These are phyloP conservation scores for Hephaestus fuliginosus DNA, from an alignment of 2,797 vertebrate species.

Conservation along the genomic window DNA sequence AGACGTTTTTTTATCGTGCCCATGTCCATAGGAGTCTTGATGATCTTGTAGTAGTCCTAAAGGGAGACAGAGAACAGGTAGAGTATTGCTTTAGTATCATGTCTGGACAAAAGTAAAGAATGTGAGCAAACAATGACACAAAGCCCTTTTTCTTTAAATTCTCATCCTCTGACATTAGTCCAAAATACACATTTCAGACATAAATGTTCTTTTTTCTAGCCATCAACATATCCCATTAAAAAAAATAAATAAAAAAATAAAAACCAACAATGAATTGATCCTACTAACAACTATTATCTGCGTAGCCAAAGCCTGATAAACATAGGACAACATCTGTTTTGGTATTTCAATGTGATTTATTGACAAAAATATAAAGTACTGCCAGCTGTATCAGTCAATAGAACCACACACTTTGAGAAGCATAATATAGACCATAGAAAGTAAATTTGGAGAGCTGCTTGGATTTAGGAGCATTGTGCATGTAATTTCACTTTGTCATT, in stretches of 20 bases:
- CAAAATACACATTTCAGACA: background rate
- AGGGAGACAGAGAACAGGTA: background rate
- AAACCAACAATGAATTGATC: background rate
- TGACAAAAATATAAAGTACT: background rate
- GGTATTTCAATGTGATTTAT: no score
- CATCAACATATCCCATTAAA: background rate
- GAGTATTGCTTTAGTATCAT: background rate
- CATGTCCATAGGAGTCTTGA: constrained; percentile 96
- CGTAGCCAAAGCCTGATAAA: no score
- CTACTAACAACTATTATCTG: background rate
- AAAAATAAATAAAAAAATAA: background rate
- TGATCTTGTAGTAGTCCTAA: constrained; percentile 96
- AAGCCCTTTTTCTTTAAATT: background rate
- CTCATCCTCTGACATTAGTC: background rate
- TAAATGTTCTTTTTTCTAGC: background rate
- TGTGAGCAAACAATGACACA: background rate
- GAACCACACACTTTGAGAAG: background rate
- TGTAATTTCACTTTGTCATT: background rate
- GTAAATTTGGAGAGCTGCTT: background rate
- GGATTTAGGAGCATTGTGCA: background rate
- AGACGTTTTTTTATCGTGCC: constrained; percentile 94
- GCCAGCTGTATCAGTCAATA: background rate
- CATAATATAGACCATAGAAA: background rate
- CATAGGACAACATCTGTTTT: background rate
- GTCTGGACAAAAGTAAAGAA: background rate